These are phyloP conservation scores for Trissolcus basalis DNA, from an alignment of 1,140 invertebrate species.

Conservation along the genomic window DNA sequence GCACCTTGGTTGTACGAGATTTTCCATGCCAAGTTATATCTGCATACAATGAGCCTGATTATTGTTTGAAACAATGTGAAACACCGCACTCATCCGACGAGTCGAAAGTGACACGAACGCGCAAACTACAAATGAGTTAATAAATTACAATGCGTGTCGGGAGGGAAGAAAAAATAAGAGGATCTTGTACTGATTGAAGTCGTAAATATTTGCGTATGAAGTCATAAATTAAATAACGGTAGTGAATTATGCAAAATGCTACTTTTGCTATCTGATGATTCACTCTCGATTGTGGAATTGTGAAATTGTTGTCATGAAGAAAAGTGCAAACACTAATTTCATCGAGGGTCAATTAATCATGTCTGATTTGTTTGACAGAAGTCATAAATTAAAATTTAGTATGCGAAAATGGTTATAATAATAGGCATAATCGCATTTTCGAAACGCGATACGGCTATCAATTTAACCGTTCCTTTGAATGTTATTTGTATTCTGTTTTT, in stretches of 20 bases:
- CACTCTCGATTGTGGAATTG: neutral
- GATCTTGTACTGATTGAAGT: no score
- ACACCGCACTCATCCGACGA: conserved; percentile 14
- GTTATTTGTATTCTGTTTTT: no score
- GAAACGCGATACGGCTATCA: neutral
- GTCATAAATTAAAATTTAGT: no score
- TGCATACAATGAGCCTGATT: conserved; percentile 47
- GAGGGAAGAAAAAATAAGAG: no score
- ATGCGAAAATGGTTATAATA: neutral
- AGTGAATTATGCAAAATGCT: neutral
- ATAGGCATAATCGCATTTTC: neutral
- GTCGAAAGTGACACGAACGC: conserved; percentile 25
- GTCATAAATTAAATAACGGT: conserved; percentile 21
- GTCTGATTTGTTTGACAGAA: no score
- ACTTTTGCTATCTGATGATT: neutral
- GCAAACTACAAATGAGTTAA: conserved; percentile 34
- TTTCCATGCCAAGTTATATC: conserved; percentile 26
- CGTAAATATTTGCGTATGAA: conserved; percentile 2
- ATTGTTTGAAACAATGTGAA: conserved; percentile 26
- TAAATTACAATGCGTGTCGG: conserved; percentile 24
- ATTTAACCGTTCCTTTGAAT: neutral
- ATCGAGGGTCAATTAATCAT: no score
- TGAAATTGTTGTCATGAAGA: neutral
- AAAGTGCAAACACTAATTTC: no score
- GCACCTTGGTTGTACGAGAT: conserved; percentile 15